Evolutionary conservation across 2,113 vertebrate species (phyloP).

Genomic region (Gobiocypris rarus): DNA sequence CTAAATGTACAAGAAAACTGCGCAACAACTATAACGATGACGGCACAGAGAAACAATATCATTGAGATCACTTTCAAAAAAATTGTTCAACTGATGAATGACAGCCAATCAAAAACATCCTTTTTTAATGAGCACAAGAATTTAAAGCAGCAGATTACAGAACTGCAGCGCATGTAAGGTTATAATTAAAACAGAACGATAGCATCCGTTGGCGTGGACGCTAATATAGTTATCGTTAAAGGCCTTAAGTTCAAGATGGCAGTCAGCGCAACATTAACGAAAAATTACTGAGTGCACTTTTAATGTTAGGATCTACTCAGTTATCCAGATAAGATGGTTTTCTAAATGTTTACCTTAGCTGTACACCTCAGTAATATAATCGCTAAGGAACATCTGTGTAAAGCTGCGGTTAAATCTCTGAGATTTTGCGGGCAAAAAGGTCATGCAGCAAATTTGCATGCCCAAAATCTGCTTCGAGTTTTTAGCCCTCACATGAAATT

Average conservation of each 20-base stretch:
- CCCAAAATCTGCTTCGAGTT: neutral
- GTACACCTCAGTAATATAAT: slow-evolving; percentile 9
- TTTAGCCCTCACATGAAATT: neutral
- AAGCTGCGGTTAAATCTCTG: neutral
- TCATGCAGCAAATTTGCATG: neutral
- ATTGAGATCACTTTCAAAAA: too few species aligned
- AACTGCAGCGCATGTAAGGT: too few species aligned
- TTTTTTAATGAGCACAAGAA: too few species aligned
- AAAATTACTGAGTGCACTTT: slow-evolving; percentile 8
- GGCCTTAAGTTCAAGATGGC: neutral
- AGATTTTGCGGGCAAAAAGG: neutral
- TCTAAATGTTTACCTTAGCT: slow-evolving; percentile 15
- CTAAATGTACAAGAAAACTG: too few species aligned
- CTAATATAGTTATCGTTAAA: too few species aligned
- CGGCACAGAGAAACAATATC: too few species aligned
- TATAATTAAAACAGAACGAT: too few species aligned
- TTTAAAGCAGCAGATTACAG: too few species aligned
- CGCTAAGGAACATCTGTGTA: neutral
- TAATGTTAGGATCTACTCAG: neutral
- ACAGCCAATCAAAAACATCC: too few species aligned
- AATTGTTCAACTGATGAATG: too few species aligned
- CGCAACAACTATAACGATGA: too few species aligned
- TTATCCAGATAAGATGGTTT: neutral
- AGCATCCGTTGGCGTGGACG: too few species aligned
- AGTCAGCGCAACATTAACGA: neutral